Base-by-base conservation (phyloP, 2,888 invertebrate species). In the Drosophila ochracea region DNA sequence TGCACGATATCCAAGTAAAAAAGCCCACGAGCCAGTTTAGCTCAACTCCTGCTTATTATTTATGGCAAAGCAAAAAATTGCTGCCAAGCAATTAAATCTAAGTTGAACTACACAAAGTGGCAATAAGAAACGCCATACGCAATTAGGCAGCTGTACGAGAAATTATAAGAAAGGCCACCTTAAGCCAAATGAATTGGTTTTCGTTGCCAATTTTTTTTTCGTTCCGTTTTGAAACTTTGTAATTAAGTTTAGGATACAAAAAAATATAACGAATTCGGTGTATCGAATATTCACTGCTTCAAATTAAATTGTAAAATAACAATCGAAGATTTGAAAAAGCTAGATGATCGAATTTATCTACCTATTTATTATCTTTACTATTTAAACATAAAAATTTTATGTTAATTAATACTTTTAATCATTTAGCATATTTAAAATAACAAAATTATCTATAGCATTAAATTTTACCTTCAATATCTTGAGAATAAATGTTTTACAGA, bases 71-170 rank as follows among this genome's bases (percentile, higher is more conserved):
- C 53, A n/a, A 54, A 39, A 63, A 76, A 67, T 55, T 61, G 80
- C 68, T 80, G 61, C 64, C 65, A 60, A 41, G 73, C 78, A 80
- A 77, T 73, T 80, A 77, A 73, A 69, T 57, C 53, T 59, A 43
- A 60, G 71, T 39, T 50, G 7, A 70, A 60, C 54, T 57, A 66
- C 59, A 65, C 55, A 59, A 73, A 65, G 59, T 60, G 59, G 67
- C 63, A 65, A 66, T 57, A 78, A 57, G 54, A 39, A 53, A 63
- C 55, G 41, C 60, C 41, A 43, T 39, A n/a, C 49, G 21, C 5
- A 53, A 58, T 43, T 25, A 60, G 54, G 37, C 66, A 71, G 30
- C 62, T 63, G 41, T 37, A 50, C 28, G 53, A 55, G 19, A 77
- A 59, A 57, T 54, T 50, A 28, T 50, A 66, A 53, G 50, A 70